phyloP scores from a whole-genome alignment of 2,113 vertebrate species.

The Xiphophorus couchianus region DNA sequence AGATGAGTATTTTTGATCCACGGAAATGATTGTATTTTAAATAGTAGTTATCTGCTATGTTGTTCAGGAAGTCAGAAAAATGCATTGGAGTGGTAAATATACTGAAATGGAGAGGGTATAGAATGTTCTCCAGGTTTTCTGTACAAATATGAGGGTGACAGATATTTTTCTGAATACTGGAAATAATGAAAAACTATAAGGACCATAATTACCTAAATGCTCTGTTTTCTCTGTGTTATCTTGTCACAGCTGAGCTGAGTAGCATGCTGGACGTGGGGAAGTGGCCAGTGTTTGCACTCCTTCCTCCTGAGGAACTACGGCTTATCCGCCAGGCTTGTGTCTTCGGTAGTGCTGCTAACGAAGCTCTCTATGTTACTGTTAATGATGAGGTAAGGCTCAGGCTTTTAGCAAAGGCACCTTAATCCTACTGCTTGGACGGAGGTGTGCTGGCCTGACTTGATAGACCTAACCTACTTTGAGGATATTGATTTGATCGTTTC shows the following conservation, averaged over 20 bases:
- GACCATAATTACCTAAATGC: not conserved
- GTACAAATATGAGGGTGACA: not conserved
- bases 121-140: not conserved
- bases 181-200: not conserved
- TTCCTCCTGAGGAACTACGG: slow-evolving; percentile 90
- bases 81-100: not conserved
- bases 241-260: slow-evolving; percentile 62
- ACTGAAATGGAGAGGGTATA: not conserved
- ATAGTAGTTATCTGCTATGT: not conserved
- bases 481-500: not conserved
- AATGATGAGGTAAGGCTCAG: slow-evolving; percentile 88
- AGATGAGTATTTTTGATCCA: not conserved
- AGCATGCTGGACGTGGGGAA: slow-evolving; percentile 98
- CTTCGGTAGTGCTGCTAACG: slow-evolving; percentile 93
- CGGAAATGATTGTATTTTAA: not conserved
- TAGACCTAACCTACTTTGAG: slow-evolving; percentile 6
- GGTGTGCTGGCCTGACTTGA: not conserved
- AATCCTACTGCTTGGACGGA: slow-evolving; percentile 26
- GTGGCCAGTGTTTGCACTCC: slow-evolving; percentile 97
- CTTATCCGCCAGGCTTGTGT: slow-evolving; percentile 94
- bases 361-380: slow-evolving; percentile 93
- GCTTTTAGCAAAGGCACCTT: not conserved
- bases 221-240: slow-evolving; percentile 10
- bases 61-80: not conserved
- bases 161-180: not conserved